Conservation (phyloP, 2,113 vertebrate genomes). For the Festucalex cinctus region DNA sequence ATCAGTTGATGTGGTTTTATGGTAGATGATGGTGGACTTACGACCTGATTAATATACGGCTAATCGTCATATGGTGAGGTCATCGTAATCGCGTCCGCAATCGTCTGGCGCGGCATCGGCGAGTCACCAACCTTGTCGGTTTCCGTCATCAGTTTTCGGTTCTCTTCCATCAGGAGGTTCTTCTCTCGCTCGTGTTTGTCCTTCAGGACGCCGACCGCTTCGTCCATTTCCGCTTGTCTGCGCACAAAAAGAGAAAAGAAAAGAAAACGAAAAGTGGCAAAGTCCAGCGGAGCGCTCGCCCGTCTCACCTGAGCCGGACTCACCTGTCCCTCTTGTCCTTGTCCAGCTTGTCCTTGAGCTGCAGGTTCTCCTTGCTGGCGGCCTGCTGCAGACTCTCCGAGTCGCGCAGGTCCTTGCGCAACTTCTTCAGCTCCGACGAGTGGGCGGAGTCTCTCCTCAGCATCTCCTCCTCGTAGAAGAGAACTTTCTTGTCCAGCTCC, state of each 20-base stretch:
- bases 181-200: slow-evolving; percentile 88
- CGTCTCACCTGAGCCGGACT: not conserved
- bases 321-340: slow-evolving; percentile 87
- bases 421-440: slow-evolving; percentile 83
- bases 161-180: slow-evolving; percentile 82
- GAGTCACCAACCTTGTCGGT: slow-evolving; percentile 81
- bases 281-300: not conserved
- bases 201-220: slow-evolving; percentile 77
- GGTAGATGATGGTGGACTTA: too few species aligned
- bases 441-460: slow-evolving; percentile 85
- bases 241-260: not conserved
- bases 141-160: slow-evolving; percentile 83
- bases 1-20: too few species aligned
- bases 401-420: slow-evolving; percentile 90
- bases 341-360: slow-evolving; percentile 87
- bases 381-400: slow-evolving; percentile 85
- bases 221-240: slow-evolving; percentile 88
- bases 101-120: too few species aligned
- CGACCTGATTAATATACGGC: too few species aligned
- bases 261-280: not conserved
- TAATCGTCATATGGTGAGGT: too few species aligned
- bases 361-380: slow-evolving; percentile 84
- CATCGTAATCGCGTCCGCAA: too few species aligned
- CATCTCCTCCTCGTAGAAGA: slow-evolving; percentile 92
- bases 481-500: slow-evolving; percentile 90